Conservation (phyloP, 2,888 invertebrate genomes). For the Mesopsocus fuscifrons region DNA sequence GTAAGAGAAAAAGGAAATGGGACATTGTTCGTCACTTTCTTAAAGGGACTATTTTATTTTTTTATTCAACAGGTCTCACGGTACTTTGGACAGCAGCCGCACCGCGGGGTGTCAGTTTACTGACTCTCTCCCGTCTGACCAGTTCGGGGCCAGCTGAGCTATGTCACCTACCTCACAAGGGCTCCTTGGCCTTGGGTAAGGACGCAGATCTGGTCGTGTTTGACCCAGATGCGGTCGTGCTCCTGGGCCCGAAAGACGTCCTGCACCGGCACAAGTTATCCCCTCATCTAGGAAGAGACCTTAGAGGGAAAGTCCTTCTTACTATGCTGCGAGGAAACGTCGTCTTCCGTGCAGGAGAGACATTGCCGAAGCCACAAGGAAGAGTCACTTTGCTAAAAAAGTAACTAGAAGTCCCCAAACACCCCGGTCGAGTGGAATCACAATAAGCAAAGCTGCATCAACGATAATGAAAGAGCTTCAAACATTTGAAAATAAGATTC, state of each 20-base stretch:
- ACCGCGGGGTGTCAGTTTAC: slow-evolving; percentile 30
- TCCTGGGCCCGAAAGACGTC: slow-evolving; percentile 35
- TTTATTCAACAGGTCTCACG: slow-evolving; percentile 31
- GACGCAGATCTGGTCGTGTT: slow-evolving; percentile 58
- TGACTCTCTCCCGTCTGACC: slow-evolving; percentile 36
- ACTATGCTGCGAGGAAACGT: slow-evolving; percentile 44
- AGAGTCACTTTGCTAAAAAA: slow-evolving; percentile 24
- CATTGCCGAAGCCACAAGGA: slow-evolving; percentile 28
- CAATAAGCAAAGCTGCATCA: too few relatives aligned
- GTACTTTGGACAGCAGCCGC: slow-evolving; percentile 43
- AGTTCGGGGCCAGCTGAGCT: slow-evolving; percentile 39
- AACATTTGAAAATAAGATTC: too few relatives aligned
- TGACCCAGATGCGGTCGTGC: slow-evolving; percentile 40
- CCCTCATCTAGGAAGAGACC: slow-evolving; percentile 38
- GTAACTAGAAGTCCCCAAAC: too few relatives aligned
- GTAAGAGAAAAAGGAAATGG: too few relatives aligned
- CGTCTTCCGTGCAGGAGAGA: slow-evolving; percentile 31
- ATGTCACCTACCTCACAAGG: slow-evolving; percentile 42
- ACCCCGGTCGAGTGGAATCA: too few relatives aligned
- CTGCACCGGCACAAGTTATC: slow-evolving; percentile 53
- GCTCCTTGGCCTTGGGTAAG: slow-evolving; percentile 36
- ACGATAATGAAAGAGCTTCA: too few relatives aligned
- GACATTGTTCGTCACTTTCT: too few relatives aligned
- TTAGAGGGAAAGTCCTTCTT: slow-evolving; percentile 40
- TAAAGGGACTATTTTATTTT: too few relatives aligned